Evolutionary conservation across 2,797 vertebrate genomes (phyloP).

Genomic region (Nannoperca obscura): DNA sequence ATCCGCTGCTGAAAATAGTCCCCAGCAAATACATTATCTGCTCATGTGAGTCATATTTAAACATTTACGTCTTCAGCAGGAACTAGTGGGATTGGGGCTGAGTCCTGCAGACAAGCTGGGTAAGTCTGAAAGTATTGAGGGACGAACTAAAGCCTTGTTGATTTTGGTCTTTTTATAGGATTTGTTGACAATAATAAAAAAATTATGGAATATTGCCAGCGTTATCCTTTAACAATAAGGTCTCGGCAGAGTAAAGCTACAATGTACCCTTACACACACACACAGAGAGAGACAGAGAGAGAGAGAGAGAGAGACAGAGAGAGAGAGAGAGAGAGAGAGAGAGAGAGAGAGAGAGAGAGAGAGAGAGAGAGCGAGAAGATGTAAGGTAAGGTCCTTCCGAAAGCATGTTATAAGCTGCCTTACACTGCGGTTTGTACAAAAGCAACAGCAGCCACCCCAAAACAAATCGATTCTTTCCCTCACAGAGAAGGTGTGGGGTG

Average conservation of each 20-base stretch:
- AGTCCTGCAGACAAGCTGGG: conserved; percentile 7
- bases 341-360: neutral
- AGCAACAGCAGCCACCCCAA: conserved; percentile 57
- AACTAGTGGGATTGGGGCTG: conserved; percentile 7
- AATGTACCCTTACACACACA: neutral
- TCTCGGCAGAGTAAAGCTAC: conserved; percentile 22
- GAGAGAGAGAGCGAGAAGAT: too few relatives aligned
- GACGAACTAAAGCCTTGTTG: conserved; percentile 18
- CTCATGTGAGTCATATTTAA: conserved; percentile 11
- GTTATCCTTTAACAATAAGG: conserved; percentile 2
- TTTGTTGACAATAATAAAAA: conserved; percentile 35
- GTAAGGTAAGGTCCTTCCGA: conserved; percentile 18
- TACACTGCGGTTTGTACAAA: conserved; percentile 49
- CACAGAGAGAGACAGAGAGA: conserved; percentile 20
- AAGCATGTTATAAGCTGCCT: conserved; percentile 39
- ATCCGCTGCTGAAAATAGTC: conserved; percentile 1
- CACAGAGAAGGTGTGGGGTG: conserved; percentile 48
- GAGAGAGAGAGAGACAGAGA: neutral
- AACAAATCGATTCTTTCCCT: conserved; percentile 66
- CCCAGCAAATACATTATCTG: conserved; percentile 1
- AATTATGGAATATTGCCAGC: conserved; percentile 1
- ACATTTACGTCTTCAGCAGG: conserved; percentile 2
- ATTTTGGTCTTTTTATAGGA: conserved; percentile 13
- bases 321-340: conserved; percentile 24
- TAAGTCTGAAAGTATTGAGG: neutral